Conservation (phyloP, 2,797 vertebrate genomes). For the Sebastolobus alascanus region DNA sequence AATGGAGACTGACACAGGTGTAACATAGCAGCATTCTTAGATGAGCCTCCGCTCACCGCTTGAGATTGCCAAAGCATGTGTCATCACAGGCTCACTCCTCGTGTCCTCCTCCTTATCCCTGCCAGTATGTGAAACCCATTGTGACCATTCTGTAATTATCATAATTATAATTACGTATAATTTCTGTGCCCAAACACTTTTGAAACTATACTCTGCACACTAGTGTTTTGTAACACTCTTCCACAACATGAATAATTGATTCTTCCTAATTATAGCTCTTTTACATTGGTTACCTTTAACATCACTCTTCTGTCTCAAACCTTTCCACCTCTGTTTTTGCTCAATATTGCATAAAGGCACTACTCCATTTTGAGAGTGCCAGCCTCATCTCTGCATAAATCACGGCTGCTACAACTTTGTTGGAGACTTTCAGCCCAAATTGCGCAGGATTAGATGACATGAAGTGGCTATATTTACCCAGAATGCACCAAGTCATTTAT, state of each 20-base stretch:
- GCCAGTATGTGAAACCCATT: slow-evolving; percentile 37
- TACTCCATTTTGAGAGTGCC: neutral
- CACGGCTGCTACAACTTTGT: neutral
- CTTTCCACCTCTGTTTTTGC: slow-evolving; percentile 2
- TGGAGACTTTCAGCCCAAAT: neutral
- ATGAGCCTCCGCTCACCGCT: slow-evolving; percentile 53
- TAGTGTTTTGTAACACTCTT: slow-evolving; percentile 12
- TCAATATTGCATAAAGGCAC: slow-evolving; percentile 7
- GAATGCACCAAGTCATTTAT: neutral
- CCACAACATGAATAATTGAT: slow-evolving; percentile 4
- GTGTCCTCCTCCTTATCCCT: slow-evolving; percentile 21
- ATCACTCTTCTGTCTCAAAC: neutral
- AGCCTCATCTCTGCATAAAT: slow-evolving; percentile 16
- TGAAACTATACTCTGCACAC: slow-evolving; percentile 3
- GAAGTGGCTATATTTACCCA: slow-evolving; percentile 11
- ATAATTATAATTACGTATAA: slow-evolving; percentile 20
- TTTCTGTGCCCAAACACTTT: slow-evolving; percentile 16
- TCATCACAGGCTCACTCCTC: slow-evolving; percentile 32
- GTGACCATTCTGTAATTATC: slow-evolving; percentile 24
- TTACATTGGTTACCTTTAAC: slow-evolving; percentile 21
- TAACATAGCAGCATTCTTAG: slow-evolving; percentile 57
- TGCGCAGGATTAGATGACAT: neutral
- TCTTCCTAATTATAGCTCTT: slow-evolving; percentile 18
- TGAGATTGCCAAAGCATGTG: slow-evolving; percentile 29
- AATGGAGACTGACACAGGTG: slow-evolving; percentile 71